Base-by-base conservation (phyloP, 2,888 invertebrate genomes). In the Hypolimnas misippus region DNA sequence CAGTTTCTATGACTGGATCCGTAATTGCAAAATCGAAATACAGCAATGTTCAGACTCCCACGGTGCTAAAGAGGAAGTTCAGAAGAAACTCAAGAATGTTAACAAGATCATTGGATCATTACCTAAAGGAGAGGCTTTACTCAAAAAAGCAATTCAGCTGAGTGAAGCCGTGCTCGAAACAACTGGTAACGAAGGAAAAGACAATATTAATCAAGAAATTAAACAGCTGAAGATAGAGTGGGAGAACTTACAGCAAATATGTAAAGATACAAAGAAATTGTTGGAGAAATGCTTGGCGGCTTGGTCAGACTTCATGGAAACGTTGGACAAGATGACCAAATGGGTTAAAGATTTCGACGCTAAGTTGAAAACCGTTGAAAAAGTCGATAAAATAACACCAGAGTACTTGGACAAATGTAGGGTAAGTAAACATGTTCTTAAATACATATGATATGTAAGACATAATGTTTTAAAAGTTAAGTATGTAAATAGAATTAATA, bases 21-120 rank as follows among this genome's bases (percentile, higher is more conserved):
- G 96, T 29, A 95, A 95, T 75, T 94, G 95, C 14, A 94, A 96
- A 76, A 93, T 96, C n/a, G 96, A 96, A 70, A 94, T 97, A 29
- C 97, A 97, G 76, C 95, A 96, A 73, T 96, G 96, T 71, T 95
- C 96, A 2, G 97, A 98, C 81, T 95, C 97, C 0, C 97, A 97
- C 77, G 98, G 98, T 2, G 98, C 98, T 78, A 95, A 96, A 71
- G 95, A 95, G 54, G 94, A 94, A 57, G 95, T 96, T 0, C 93
- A 95, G 61, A 94, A 95, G 72, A 97, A 97, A 79, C 94, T 97
- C 31, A 94, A 94, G 53, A 96, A 95, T 75, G 94, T 97, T 25
- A 93, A 94, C 56, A 94, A 95, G 71, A 94, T 97, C 53, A 93
- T 94, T 8, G 89, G 92, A 17, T 93, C 94, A 0, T 87, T 97